phyloP scores from a whole-genome alignment of 2,113 vertebrate genomes.

The Pterocles gutturalis region DNA sequence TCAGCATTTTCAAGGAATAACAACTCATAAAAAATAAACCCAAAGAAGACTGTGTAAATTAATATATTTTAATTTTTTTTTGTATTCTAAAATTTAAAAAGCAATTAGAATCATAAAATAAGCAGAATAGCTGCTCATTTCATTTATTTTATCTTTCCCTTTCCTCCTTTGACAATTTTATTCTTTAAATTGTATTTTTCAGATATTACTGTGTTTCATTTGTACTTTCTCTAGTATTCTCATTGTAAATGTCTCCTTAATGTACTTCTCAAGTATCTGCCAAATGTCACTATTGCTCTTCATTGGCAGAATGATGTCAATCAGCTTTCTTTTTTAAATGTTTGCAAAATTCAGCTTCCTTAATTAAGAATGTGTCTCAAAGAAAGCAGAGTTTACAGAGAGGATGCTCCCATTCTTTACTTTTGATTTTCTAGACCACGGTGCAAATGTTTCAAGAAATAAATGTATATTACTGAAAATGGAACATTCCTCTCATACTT shows the following conservation, averaged over 20 bases:
- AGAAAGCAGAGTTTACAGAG: neutral
- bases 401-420: neutral
- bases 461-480: neutral
- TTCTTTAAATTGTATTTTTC: neutral
- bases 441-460: neutral
- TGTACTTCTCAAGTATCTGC: neutral
- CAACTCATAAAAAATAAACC: neutral
- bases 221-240: neutral
- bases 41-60: neutral
- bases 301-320: neutral
- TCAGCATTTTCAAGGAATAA: neutral
- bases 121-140: neutral
- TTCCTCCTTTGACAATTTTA: neutral
- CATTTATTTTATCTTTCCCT: neutral
- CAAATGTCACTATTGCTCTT: slow-evolving; percentile 10
- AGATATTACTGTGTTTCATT: neutral
- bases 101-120: slow-evolving; percentile 40
- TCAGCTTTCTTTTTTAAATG: slow-evolving; percentile 3
- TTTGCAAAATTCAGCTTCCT: neutral
- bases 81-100: slow-evolving; percentile 35
- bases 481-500: neutral
- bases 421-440: neutral
- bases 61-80: neutral
- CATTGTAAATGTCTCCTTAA: neutral
- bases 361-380: slow-evolving; percentile 16